Percentiles rank a stretch among this genome's conserved stretches.
Conservation (phyloP, 2,888 invertebrate species). For the Drosophila pseudotakahashii region DNA sequence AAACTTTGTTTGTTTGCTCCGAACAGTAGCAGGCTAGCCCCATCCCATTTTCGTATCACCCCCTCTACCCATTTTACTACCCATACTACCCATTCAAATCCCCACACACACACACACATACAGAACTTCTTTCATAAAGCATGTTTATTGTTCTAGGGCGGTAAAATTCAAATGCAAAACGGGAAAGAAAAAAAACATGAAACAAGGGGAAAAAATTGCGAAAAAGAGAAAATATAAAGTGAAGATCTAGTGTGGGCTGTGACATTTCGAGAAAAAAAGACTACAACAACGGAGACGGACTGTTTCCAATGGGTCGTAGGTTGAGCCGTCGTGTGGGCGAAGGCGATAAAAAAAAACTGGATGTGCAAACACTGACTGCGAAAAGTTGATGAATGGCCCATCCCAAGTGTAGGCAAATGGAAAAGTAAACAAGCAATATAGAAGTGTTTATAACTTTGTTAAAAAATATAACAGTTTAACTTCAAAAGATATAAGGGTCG, state of each 20-base stretch:
- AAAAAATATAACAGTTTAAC: not conserved
- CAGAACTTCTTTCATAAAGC: conserved; percentile 37
- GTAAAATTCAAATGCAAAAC: conserved; percentile 36
- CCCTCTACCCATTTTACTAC: not conserved
- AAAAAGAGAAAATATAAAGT: conserved; percentile 5
- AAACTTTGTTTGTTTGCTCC: conserved; percentile 42
- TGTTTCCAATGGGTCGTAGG: conserved; percentile 33
- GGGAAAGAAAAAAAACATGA: not conserved
- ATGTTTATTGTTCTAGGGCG: conserved; percentile 62
- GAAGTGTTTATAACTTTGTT: not conserved
- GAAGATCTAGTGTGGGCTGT: conserved; percentile 23
- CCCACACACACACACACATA: conserved; percentile 19
- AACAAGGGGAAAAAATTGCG: conserved; percentile 10
- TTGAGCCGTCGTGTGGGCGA: conserved; percentile 33
- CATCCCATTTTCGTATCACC: conserved; percentile 5
- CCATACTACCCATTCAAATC: not conserved
- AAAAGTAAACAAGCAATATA: not conserved
- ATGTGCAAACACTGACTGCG: conserved; percentile 29
- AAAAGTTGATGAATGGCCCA: conserved; percentile 27
- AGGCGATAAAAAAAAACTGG: conserved; percentile 31
- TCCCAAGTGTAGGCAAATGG: conserved; percentile 5
- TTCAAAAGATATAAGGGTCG: conserved; percentile 1
- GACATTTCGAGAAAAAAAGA: conserved; percentile 13
- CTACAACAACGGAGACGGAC: conserved; percentile 28
- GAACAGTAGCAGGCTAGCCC: conserved; percentile 12